These are phyloP conservation scores for Acanthaster planci DNA, from an alignment of 35 echinoderm and acorn worm genomes.

Conservation along the genomic window DNA sequence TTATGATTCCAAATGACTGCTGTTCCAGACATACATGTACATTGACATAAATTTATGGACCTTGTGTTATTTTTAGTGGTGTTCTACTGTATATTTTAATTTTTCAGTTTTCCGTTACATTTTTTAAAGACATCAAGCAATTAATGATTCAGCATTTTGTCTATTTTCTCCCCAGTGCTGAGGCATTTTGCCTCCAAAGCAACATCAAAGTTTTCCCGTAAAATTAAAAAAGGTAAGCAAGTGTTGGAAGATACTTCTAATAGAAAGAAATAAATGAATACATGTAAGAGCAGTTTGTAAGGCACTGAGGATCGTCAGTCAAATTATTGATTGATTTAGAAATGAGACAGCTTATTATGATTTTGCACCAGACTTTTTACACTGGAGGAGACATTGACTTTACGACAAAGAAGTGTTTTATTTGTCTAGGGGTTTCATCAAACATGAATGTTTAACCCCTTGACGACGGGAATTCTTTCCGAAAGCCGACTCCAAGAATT, in stretches of 20 bases:
- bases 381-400: not conserved
- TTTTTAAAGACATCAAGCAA: no score
- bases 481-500: no score
- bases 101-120: no score
- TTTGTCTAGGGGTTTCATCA: no score
- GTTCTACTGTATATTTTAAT: no score
- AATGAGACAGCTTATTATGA: not conserved
- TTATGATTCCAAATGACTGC: no score
- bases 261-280: not conserved
- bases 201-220: slow-evolving; percentile 5
- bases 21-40: no score
- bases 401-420: not conserved
- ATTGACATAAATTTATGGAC: no score
- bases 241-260: not conserved
- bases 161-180: not conserved
- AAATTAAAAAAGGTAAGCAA: not conserved
- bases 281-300: not conserved
- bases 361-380: not conserved
- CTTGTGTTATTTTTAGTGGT: no score
- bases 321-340: not conserved
- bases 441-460: no score
- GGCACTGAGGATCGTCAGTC: not conserved
- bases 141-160: no score
- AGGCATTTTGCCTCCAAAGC: slow-evolving; percentile 3
- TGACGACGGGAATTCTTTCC: no score